Evolutionary conservation across 2,888 invertebrate species (phyloP).

Genomic region (Deroplatys truncata): DNA sequence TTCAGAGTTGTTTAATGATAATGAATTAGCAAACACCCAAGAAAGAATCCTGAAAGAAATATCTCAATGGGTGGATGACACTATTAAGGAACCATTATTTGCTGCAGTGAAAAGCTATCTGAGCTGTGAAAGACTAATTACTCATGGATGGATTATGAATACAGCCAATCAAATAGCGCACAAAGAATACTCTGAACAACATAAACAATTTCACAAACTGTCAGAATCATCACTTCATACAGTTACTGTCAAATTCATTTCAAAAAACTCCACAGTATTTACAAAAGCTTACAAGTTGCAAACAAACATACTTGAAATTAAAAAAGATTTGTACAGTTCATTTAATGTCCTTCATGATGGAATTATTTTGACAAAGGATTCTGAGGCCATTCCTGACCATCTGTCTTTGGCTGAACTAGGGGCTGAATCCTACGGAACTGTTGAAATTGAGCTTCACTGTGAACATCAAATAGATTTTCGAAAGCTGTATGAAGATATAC

Average conservation of each 20-base stretch:
- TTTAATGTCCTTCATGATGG: background rate
- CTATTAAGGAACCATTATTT: background rate
- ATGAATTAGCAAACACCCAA: background rate
- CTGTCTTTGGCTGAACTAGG: conserved; percentile 37
- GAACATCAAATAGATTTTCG: background rate
- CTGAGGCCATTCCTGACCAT: conserved; percentile 31
- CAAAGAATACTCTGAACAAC: background rate
- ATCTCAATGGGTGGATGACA: background rate
- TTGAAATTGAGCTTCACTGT: conserved; percentile 40
- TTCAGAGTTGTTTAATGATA: background rate
- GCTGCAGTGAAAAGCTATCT: background rate
- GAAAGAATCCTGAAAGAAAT: background rate
- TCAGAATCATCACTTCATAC: background rate
- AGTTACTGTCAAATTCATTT: background rate
- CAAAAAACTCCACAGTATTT: background rate
- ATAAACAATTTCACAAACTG: background rate
- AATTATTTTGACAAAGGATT: background rate
- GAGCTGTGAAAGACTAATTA: background rate
- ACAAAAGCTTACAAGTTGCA: background rate
- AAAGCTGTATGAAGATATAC: background rate
- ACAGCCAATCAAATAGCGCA: background rate
- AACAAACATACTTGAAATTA: background rate
- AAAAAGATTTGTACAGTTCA: background rate
- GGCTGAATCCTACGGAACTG: conserved; percentile 37
- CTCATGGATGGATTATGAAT: background rate